Evolutionary conservation across 2,113 vertebrate genomes (phyloP), one percentile per base, ranked within the genome.

Genomic region (Arizona elegans): DNA sequence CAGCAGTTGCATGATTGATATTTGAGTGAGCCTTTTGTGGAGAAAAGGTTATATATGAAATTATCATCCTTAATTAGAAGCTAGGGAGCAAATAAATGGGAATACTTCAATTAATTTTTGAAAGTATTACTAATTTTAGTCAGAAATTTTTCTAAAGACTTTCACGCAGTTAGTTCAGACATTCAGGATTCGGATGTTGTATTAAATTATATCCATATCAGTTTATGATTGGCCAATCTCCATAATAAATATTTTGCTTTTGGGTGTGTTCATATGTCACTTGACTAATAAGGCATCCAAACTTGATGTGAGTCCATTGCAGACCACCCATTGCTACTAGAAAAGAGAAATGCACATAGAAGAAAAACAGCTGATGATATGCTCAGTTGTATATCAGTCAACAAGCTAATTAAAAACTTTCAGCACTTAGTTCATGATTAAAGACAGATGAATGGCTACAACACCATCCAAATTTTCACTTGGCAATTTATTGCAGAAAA

Each of bases 241-340:
- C 54, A 59, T n/a, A 38, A 15, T 93, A 85, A 12, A 55, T 56
- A 43, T 87, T 93, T 43, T 87, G 50, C 56, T 54, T 62, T 24
- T 86, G 88, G 55, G 88, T 53, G 47, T 86, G 43, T 38, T 55
- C 43, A n/a, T 17, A 38, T 1, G 23, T 59, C 19, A 86, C 8
- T 75, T 86, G 70, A 90, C 17, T 93, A 29, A 26, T 59, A 43
- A 33, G 13, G 70, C 9, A 53, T 81, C 70, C 29, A 93, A 53
- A 90, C 54, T 86, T 86, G 56, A 87, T 24, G 23, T 53, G 55
- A 56, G 2, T 9, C 26, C 26, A 53, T 86, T 43, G 15, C 8
- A 87, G 92, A 65, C 92, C 92, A 93, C 81, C 56, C 65, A 85
- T 85, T 54, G n/a, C 54, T 58, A 87, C 33, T 8, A 62, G 33